A percentile compares a stretch with the other conserved stretches of the same genome.
phyloP scores from a whole-genome alignment of 2,797 vertebrate species.

The Danio jaintianensis region DNA sequence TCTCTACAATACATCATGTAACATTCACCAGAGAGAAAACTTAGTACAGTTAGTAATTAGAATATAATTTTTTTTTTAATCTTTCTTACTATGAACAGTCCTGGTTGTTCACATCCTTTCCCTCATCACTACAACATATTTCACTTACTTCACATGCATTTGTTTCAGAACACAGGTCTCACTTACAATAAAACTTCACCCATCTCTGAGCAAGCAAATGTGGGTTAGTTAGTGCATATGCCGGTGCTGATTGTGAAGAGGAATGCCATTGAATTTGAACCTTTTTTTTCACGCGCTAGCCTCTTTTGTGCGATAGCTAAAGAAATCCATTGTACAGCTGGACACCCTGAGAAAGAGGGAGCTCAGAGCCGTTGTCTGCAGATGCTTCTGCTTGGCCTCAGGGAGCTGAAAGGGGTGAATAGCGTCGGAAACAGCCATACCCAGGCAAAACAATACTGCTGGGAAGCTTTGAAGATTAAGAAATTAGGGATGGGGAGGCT shows the following conservation, averaged over 20 bases:
- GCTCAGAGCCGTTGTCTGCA: constrained; percentile 76
- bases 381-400: constrained; percentile 71
- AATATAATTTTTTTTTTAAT: no score
- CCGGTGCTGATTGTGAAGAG: constrained; percentile 73
- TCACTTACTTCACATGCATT: neutral
- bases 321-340: constrained; percentile 80
- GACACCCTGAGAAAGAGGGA: constrained; percentile 80
- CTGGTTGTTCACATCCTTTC: no score
- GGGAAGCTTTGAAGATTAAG: constrained; percentile 77
- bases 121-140: neutral
- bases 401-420: constrained; percentile 73
- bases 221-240: constrained; percentile 69
- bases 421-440: constrained; percentile 77
- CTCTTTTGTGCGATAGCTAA: constrained; percentile 78
- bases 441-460: constrained; percentile 73
- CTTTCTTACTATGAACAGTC: no score
- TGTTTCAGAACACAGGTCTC: constrained; percentile 17
- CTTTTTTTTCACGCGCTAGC: constrained; percentile 73
- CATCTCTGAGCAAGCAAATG: constrained; percentile 47
- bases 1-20: no score
- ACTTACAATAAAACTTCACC: constrained; percentile 64
- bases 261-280: constrained; percentile 83
- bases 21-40: no score
- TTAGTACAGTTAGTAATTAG: no score
- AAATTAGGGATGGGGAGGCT: constrained; percentile 62